Conservation (phyloP, 2,797 vertebrate species). For the Myoxocephalus aenaeus region DNA sequence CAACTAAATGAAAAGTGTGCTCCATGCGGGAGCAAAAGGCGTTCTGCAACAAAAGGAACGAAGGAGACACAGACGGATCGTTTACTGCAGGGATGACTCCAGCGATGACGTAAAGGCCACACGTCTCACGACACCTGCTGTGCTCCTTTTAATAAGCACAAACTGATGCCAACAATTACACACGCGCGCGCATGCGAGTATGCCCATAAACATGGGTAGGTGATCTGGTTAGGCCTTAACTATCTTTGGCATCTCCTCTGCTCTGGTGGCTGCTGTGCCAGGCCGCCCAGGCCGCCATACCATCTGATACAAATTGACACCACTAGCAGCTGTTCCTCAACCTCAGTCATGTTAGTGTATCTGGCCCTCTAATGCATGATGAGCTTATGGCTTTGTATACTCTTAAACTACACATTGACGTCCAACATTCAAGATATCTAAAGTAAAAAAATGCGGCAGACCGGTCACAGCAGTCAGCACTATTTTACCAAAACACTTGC, state of each 20-base stretch:
- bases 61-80: constrained; percentile 13
- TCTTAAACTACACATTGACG: constrained; percentile 1
- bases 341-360: constrained; percentile 52
- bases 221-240: constrained; percentile 66
- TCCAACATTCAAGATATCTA: constrained; percentile 12
- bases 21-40: accelerated
- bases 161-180: constrained; percentile 44
- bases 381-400: constrained; percentile 38
- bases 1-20: neutral
- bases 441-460: neutral
- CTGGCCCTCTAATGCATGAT: constrained; percentile 36
- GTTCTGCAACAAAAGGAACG: neutral
- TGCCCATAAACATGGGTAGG: constrained; percentile 57
- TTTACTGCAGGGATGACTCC: constrained; percentile 25
- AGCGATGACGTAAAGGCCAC: constrained; percentile 49
- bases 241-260: constrained; percentile 72
- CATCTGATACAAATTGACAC: constrained; percentile 67
- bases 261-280: constrained; percentile 61
- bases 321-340: constrained; percentile 65
- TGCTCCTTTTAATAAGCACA: constrained; percentile 64
- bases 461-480: neutral
- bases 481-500: constrained; percentile 11
- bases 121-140: constrained; percentile 60
- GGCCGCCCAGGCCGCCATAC: constrained; percentile 51
- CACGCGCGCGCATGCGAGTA: constrained; percentile 21